These are phyloP conservation scores for Cebidichthys violaceus DNA, from an alignment of 2,113 vertebrate genomes.

Conservation along the genomic window DNA sequence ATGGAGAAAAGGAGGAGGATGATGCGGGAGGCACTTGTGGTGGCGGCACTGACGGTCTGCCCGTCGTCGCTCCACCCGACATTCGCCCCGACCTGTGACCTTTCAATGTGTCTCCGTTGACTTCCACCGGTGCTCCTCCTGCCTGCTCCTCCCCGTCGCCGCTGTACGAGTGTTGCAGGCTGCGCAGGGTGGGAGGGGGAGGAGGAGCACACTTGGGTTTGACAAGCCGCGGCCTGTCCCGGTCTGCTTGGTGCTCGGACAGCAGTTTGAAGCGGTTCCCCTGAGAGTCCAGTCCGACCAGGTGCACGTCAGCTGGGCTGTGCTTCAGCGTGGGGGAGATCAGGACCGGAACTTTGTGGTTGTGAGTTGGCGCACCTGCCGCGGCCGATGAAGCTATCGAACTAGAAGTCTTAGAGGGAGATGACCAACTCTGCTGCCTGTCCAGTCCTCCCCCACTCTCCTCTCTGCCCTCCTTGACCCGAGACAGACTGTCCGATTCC, in stretches of 20 bases:
- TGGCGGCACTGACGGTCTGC: constrained; percentile 89
- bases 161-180: constrained; percentile 84
- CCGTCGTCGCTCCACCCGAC: constrained; percentile 81
- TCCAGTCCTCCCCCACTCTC: constrained; percentile 86
- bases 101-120: constrained; percentile 87
- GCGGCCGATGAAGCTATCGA: constrained; percentile 81
- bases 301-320: constrained; percentile 91
- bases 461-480: constrained; percentile 81
- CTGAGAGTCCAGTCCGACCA: constrained; percentile 98
- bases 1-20: constrained; percentile 64
- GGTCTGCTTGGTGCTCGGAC: constrained; percentile 93
- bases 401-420: constrained; percentile 87
- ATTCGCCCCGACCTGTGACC: constrained; percentile 77
- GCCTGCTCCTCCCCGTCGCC: constrained; percentile 82
- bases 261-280: constrained; percentile 99
- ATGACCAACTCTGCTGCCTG: constrained; percentile 88
- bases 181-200: constrained; percentile 90
- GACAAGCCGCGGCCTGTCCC: constrained; percentile 93
- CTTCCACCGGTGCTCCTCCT: constrained; percentile 81
- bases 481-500: constrained; percentile 73
- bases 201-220: constrained; percentile 99
- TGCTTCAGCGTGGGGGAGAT: constrained; percentile 97
- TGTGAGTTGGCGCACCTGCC: constrained; percentile 84
- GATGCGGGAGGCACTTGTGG: constrained; percentile 93
- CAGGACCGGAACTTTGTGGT: constrained; percentile 99